Base-by-base conservation (phyloP, 2,888 invertebrate species). In the Hirtodrosophila duncani region DNA sequence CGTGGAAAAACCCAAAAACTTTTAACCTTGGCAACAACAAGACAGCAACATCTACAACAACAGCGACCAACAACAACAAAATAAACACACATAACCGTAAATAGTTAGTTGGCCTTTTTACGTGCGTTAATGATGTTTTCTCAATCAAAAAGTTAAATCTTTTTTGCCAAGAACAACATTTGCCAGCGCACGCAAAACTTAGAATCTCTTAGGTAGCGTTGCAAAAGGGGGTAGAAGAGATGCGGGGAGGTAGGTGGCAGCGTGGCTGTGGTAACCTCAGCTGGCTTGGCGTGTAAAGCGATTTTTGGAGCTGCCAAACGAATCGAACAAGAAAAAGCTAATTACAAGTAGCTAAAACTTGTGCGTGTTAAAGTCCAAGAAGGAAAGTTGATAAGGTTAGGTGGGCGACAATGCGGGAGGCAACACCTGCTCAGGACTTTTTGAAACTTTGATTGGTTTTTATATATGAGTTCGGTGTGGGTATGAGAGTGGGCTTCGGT, bases 81-180 rank as follows among this genome's bases (percentile, higher is more conserved):
- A 31, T 16, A 33, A 20, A 13, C 24, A 18, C 21, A 21, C 41
- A 36, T 33, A 52, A 46, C 56, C 62, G 65, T 75, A 75, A 72
- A 75, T 72, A 72, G 71, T 72, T 72, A 67, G 71, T 72, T 72
- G 71, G 71, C 52, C 77, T 71, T 70, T 55, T 77, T 75, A 79
- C 67, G 78, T 81, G 78, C 74, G 82, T 80, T 81, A 80, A 83
- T 82, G 81, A 82, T 82, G 78, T 81, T 83, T 82, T 77, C 68
- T 71, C 80, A 84, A 83, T 84, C 84, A 83, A 81, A 82, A 83
- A 80, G 80, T 80, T 70, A 74, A 82, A 72, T 81, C 71, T 72
- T 79, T 55, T 58, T 55, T 62, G 66, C 74, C 69, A 68, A 65
- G 78, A 62, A 56, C 52, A 53, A 78, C 58, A 62, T 68, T 72